Evolutionary conservation across 2,888 invertebrate genomes (phyloP).

Genomic region (Hirtodrosophila alboralis): DNA sequence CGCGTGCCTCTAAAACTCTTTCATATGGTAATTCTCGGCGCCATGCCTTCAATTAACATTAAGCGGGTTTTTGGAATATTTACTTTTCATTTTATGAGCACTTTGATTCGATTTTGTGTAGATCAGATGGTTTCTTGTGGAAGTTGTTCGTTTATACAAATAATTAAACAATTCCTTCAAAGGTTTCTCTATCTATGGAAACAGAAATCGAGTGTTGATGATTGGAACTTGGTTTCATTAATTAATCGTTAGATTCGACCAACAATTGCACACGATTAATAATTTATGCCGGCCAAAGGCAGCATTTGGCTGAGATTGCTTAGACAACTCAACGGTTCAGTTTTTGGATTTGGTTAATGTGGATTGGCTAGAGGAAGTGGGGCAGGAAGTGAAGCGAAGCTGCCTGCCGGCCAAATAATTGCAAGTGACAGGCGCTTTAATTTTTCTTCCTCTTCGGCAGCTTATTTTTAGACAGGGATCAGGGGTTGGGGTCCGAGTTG

Average conservation of each 20-base stretch:
- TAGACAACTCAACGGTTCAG: constrained; percentile 53
- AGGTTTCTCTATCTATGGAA: not conserved
- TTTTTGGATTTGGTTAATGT: constrained; percentile 60
- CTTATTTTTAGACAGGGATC: constrained; percentile 60
- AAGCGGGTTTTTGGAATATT: constrained; percentile 9
- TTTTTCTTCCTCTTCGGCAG: constrained; percentile 75
- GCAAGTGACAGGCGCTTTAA: constrained; percentile 82
- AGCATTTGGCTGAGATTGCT: constrained; percentile 32
- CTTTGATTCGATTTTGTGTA: not conserved
- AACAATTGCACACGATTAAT: constrained; percentile 66
- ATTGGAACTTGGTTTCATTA: constrained; percentile 40
- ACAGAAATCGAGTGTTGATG: constrained; percentile 17
- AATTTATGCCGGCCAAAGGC: constrained; percentile 43
- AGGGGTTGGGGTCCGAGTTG: constrained; percentile 14
- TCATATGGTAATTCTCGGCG: constrained; percentile 55
- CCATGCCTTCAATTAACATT: constrained; percentile 42
- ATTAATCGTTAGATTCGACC: constrained; percentile 51
- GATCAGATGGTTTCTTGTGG: not conserved
- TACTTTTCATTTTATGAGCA: not conserved
- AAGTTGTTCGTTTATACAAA: constrained; percentile 1
- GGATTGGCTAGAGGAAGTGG: constrained; percentile 18
- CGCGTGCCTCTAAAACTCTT: constrained; percentile 56
- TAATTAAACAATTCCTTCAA: not conserved
- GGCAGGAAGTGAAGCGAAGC: constrained; percentile 55
- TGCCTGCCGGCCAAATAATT: constrained; percentile 77